Evolutionary conservation across 92 coral and sea anemone genomes (phyloP), one percentile per base, ranked within the genome.

Genomic region (Ricordea florida): DNA sequence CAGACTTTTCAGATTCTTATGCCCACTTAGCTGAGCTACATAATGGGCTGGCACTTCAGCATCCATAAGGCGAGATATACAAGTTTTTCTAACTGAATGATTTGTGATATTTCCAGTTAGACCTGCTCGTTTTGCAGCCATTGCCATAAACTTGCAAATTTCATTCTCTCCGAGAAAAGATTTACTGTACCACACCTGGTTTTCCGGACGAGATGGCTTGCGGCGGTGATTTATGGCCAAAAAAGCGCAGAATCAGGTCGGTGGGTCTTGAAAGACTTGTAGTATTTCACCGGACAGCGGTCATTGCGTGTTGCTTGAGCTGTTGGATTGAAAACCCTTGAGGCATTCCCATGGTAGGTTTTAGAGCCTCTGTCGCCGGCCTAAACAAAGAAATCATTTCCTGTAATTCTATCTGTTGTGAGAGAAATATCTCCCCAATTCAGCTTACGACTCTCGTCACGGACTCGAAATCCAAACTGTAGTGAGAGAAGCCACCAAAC

Each of bases 251-350:
- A 59, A 69, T 18, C 58, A 46, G 61, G 14, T 48, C 64, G 33
- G 70, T 78, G 25, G 51, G 23, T 16, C n/a, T 62, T 10, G 73
- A 69, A 20, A 20, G 57, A 11, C 55, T 82, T 82, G 71, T 44
- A 82, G 37, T 17, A 40, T 29, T 60, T 61, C 6, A 84, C 85
- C n/a, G 90, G 90, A 44, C 90, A 84, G 28, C 74, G 57, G 20
- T 36, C 65, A 36, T 55, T 46, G 27, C 67, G 24, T 24, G 84
- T 76, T 26, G 84, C 84, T 25, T 74, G 62, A 31, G 74, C 46
- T 15, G 41, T 84, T 36, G 89, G 89, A 36, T 58, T 33, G 68
- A 84, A 84, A 1, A 85, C 72, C 20, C 89, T 47, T 13, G 63
- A 51, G 73, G 44, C 40, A 49, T 79, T 44, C 28, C 90, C 86